Evolutionary conservation across 2,888 invertebrate genomes (phyloP), one percentile per base, ranked within the genome.

Genomic region (Latrodectus hesperus): DNA sequence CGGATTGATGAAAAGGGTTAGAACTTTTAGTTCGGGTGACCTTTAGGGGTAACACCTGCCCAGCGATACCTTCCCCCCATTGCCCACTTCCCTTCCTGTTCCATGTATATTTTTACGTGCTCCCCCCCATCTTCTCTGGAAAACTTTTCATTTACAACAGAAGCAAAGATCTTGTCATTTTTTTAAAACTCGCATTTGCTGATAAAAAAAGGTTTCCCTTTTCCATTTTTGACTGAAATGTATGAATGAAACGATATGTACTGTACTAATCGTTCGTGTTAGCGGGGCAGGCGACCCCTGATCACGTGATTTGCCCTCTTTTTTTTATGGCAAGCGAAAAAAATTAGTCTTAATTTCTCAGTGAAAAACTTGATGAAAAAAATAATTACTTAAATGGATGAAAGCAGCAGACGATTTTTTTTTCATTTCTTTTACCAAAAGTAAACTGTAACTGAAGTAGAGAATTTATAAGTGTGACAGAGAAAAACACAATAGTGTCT

Each of bases 11-110:
- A 80, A 86, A 86, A 80, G 80, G 80, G 85, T 86, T 86, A 86
- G 85, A 80, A 80, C 79, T 86, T 80, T 79, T 38, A 38, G 80
- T 73, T 75, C 80, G 80, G 85, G 85, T 86, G 85, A 86, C 85
- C 85, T 86, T 86, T 38, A 80, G 60, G 75, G 74, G 64, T 60
- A 80, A 80, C 85, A 86, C 85, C 85, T 86, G 85, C 80, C 83
- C 64, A 51, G 51, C 53, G 60, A 49, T 68, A 70, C 65, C 68
- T 68, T 64, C 65, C 65, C 71, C 55, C 72, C 68, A 67, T 55
- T 60, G 51, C 81, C 65, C 67, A 51, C 60, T 65, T 64, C 73
- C 70, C 80, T 80, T 72, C 83, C 84, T 84, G 76, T 84, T 84
- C 70, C 52, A 77, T 26, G 67, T 51, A n/a, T 67, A 64, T 38